Evolutionary conservation across 2,113 vertebrate species (phyloP).

Genomic region (Corythaeola cristata): DNA sequence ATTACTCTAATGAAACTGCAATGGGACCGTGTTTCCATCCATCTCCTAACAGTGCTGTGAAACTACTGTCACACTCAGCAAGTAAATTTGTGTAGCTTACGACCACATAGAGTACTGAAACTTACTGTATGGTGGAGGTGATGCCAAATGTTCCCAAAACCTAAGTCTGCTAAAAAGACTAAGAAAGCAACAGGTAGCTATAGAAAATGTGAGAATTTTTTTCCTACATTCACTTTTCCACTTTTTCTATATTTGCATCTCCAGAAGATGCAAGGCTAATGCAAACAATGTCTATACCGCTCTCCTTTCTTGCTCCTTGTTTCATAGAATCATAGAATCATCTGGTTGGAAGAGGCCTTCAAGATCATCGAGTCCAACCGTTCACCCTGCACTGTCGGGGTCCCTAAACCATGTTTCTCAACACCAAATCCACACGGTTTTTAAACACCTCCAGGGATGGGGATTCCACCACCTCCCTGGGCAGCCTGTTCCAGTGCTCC

Average conservation of each 20-base stretch:
- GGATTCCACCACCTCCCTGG: too few relatives aligned
- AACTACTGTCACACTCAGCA: constrained; percentile 26
- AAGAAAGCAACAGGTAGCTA: background rate
- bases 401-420: too few relatives aligned
- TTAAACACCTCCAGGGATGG: too few relatives aligned
- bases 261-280: background rate
- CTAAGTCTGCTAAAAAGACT: background rate
- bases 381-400: too few relatives aligned
- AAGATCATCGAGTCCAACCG: too few relatives aligned
- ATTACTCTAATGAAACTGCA: constrained; percentile 55
- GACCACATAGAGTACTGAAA: background rate
- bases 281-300: background rate
- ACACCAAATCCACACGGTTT: too few relatives aligned
- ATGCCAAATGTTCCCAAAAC: background rate
- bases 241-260: background rate
- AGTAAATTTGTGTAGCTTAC: background rate
- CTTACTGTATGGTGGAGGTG: background rate
- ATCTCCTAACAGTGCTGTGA: background rate
- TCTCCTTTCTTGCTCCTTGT: background rate
- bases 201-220: background rate
- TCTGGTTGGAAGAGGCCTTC: too few relatives aligned
- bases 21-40: background rate
- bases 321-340: too few relatives aligned
- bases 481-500: too few relatives aligned
- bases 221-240: background rate